Evolutionary conservation across 2,113 vertebrate genomes (phyloP).

Genomic region (Otis tarda): DNA sequence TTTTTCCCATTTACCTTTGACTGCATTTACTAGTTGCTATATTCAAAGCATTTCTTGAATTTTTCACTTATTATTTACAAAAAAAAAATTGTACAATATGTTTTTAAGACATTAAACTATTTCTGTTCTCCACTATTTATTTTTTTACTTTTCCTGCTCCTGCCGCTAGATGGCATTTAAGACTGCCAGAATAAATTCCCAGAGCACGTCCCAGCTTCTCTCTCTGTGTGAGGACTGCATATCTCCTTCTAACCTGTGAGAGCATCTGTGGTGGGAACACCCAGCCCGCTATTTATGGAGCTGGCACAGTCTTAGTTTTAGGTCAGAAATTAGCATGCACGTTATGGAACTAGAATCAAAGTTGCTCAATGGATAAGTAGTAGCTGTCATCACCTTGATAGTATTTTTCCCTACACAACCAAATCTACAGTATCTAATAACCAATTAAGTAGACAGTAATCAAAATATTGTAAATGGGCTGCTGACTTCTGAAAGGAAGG

Average conservation of each 20-base stretch:
- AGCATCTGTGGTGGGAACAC: background rate
- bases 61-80: background rate
- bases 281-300: background rate
- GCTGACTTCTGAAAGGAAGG: background rate
- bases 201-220: background rate
- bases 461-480: background rate
- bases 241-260: background rate
- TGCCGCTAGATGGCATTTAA: conserved; percentile 69
- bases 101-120: background rate
- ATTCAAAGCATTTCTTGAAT: background rate
- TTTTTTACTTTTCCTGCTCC: background rate
- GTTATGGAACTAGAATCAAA: background rate
- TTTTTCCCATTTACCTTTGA: background rate
- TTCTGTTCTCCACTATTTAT: background rate
- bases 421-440: background rate
- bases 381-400: background rate
- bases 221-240: background rate
- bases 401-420: background rate
- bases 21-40: background rate
- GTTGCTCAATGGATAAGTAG: background rate
- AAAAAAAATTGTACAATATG: background rate
- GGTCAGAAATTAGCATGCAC: background rate
- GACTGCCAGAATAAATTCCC: background rate
- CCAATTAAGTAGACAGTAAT: background rate
- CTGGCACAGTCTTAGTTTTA: background rate